A percentile compares a stretch with the other conserved stretches of the same genome.
Evolutionary conservation across 2,113 vertebrate genomes (phyloP).

Genomic region (Candoia aspera): DNA sequence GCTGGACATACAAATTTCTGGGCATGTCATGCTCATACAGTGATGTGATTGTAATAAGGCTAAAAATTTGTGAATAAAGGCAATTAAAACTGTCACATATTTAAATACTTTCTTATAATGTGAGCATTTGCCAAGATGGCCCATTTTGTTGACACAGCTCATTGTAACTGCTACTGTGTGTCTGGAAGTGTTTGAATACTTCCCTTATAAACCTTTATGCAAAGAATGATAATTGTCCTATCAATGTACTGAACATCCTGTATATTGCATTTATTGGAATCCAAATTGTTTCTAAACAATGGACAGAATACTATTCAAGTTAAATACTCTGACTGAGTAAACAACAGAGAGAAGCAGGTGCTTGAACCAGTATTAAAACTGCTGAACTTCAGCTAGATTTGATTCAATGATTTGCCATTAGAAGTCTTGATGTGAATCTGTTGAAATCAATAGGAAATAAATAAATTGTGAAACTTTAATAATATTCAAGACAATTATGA

Average conservation of each 20-base stretch:
- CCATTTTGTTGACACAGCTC: background rate
- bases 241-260: background rate
- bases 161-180: background rate
- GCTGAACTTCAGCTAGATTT: background rate
- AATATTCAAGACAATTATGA: background rate
- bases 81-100: background rate
- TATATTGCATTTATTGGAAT: background rate
- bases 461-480: background rate
- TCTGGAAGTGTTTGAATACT: background rate
- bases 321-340: background rate
- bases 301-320: background rate
- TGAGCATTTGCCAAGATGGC: background rate
- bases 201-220: background rate
- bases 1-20: background rate
- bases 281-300: background rate
- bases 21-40: background rate
- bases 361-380: background rate
- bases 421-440: background rate
- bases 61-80: background rate
- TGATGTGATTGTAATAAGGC: background rate
- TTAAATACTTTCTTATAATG: background rate
- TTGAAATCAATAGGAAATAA: background rate
- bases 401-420: background rate
- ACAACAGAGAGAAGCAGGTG: background rate
- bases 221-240: background rate